Percentiles rank a stretch among this genome's conserved stretches.
phyloP scores from a whole-genome alignment of 1,140 invertebrate species.

The Dendrolimus punctatus region DNA sequence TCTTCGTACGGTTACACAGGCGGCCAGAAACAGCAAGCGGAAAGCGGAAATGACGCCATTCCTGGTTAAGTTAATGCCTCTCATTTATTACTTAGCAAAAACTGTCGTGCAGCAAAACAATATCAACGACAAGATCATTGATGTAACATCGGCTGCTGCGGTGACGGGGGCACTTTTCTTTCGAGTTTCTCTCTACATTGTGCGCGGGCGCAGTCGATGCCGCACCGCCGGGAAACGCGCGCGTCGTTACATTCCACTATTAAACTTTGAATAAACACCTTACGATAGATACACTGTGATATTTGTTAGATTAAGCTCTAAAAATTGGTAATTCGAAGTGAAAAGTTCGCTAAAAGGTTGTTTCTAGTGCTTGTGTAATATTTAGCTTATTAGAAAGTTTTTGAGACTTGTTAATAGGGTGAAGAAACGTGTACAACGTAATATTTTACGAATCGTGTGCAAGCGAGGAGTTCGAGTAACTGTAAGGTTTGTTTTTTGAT shows the following conservation, averaged over 20 bases:
- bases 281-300: not conserved
- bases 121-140: constrained; percentile 43
- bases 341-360: constrained; percentile 15
- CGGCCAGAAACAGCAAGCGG: constrained; percentile 17
- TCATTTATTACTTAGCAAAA: constrained; percentile 27
- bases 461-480: constrained; percentile 31
- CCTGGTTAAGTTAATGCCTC: constrained; percentile 11
- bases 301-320: not conserved
- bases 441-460: constrained; percentile 20
- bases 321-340: constrained; percentile 17
- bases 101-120: constrained; percentile 17
- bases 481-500: constrained; percentile 44
- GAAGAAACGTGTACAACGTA: constrained; percentile 25
- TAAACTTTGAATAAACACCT: constrained; percentile 1
- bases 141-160: constrained; percentile 47
- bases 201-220: constrained; percentile 41
- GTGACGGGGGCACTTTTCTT: constrained; percentile 52
- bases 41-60: constrained; percentile 33
- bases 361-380: constrained; percentile 28
- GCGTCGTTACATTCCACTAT: constrained; percentile 21
- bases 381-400: constrained; percentile 26
- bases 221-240: constrained; percentile 30
- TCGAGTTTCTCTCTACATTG: constrained; percentile 48
- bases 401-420: constrained; percentile 19
- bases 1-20: constrained; percentile 13